Evolutionary conservation across 2,797 vertebrate species (phyloP), one percentile per base, ranked within the genome.

Genomic region (Myotis vivesi): DNA sequence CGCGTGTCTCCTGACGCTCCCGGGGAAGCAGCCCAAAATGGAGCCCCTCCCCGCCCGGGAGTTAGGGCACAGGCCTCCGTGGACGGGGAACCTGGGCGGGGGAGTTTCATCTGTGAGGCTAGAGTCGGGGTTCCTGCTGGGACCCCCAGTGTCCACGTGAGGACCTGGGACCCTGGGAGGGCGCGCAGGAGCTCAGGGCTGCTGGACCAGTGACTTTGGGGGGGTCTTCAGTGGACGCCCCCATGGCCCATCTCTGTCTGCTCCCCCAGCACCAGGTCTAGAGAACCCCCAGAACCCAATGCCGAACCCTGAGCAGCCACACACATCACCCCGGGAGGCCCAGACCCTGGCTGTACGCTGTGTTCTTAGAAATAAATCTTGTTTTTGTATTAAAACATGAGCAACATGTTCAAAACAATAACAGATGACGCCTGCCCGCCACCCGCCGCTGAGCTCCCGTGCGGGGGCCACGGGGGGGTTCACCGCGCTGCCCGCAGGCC

Each of bases 401-500:
- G 36, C 71, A 95, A 57, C 46, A 71, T 92, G 87, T 87, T 89
- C 87, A 62, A 75, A 97, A 81, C 71, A 76, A 89, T 44, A 69
- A 59, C 28, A 85, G 92, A n/a, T 41, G 94, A 87, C 86, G 91
- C 80, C 59, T 86, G 91, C 80, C 59, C 22, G 79, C 66, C 53
- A 20, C 66, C 53, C 53, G 8, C 53, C 53, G 2, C 51, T 0
- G 17, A 55, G 53, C 53, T 23, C 4, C 20, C 8, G 55, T 11
- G 55, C 10, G 44, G 23, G 23, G 55, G 22, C 22, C 55, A 8
- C 23, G 9, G 22, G n/a, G 69, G 97, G 95, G 51, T 73, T 93
- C 2, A 38, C 96, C 89, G 79, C 30, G 95, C 72, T 93, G 97
- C 94, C 69, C 28, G 94, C 89, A 83, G 91, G 97, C 95, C 84